Percentiles rank a stretch among this genome's conserved stretches.
These are phyloP conservation scores for Odontocerum albicorne DNA, from an alignment of 2,888 invertebrate genomes.

Conservation along the genomic window DNA sequence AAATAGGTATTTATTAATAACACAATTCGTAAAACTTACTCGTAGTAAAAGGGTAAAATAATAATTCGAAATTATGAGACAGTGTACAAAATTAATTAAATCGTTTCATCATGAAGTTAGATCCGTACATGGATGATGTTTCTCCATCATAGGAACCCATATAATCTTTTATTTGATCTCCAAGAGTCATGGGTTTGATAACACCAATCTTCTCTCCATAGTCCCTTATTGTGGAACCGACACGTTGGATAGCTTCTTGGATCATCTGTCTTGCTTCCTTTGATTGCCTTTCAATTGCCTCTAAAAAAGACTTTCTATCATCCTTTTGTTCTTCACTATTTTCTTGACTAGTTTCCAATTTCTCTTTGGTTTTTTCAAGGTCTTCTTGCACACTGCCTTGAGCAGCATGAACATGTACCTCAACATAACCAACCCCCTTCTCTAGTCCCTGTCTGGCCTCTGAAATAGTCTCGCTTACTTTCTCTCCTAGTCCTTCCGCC, in stretches of 20 bases:
- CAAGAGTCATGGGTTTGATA: conserved; percentile 26
- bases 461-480: conserved; percentile 12
- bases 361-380: conserved; percentile 12
- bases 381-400: conserved; percentile 20
- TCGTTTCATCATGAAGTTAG: conserved; percentile 23
- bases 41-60: too few relatives aligned
- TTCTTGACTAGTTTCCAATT: conserved; percentile 15
- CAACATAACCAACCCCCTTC: conserved; percentile 16
- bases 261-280: conserved; percentile 29
- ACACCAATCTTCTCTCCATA: conserved; percentile 31
- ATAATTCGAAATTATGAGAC: too few relatives aligned
- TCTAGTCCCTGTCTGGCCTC: conserved; percentile 22
- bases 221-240: conserved; percentile 31
- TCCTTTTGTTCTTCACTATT: conserved; percentile 23
- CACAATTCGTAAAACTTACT: too few relatives aligned
- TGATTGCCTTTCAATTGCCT: conserved; percentile 22
- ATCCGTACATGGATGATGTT: conserved; percentile 16
- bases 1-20: too few relatives aligned
- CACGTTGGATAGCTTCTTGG: conserved; percentile 25
- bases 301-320: conserved; percentile 29
- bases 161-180: conserved; percentile 23
- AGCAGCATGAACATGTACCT: conserved; percentile 16
- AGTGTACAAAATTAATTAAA: too few relatives aligned
- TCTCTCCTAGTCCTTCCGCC: conserved; percentile 8
- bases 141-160: conserved; percentile 17